Evolutionary conservation across 2,888 invertebrate genomes (phyloP), one percentile per base, ranked within the genome.

Genomic region (Liodrosophila aerea): DNA sequence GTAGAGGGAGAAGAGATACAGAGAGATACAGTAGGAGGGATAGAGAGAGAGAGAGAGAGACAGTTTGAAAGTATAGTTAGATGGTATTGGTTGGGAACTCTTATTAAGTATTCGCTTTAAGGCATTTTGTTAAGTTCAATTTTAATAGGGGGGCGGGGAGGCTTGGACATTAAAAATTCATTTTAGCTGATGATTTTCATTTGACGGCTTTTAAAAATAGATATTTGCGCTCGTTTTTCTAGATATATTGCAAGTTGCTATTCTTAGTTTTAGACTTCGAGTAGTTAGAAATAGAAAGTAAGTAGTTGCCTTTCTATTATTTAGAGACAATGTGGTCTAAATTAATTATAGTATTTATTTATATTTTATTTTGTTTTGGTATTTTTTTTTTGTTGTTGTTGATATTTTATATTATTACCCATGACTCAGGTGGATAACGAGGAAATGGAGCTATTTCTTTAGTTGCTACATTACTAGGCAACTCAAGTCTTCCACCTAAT

Each of bases 381-480:
- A 62, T 56, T 69, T 61, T 56, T 58, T 71, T 66, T 65, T 22
- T 22, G 13, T 22, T 22, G 22, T 22, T 71, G 4, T 72, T 76
- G 65, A 71, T 76, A 73, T 83, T 64, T 81, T 78, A 76, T 84
- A 80, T 87, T 88, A 88, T 88, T 92, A 93, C 94, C 94, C 93
- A 94, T 89, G 93, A 93, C 89, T 93, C 92, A 87, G 96, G 95
- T 88, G 96, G 96, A 92, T 94, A 96, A 92, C 94, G 93, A 90
- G 96, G 96, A 91, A 96, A 96, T 87, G 96, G 96, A 86, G 94
- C 95, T 90, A 96, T 96, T 88, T 94, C 93, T 92, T 94, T 95
- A 84, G 96, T 96, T 88, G 96, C 95, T 88, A 96, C 93, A 92
- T 96, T 95, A 91, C 95, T 95, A 86, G 96, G 96, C 89, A 96